Conservation (phyloP, 2,113 vertebrate genomes). For the Myotis lucifugus region DNA sequence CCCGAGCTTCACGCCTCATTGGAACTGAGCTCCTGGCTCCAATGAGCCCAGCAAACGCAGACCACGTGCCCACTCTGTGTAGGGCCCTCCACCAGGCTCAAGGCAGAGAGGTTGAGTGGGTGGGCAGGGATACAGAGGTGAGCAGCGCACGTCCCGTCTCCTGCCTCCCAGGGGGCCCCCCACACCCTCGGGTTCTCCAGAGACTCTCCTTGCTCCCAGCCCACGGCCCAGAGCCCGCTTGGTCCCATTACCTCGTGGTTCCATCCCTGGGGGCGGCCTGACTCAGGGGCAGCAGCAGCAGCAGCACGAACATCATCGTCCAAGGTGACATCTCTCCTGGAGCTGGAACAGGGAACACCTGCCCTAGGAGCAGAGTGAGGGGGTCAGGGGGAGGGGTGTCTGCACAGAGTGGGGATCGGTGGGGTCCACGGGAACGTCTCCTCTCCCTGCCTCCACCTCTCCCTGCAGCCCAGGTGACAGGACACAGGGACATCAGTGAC, state of each 20-base stretch:
- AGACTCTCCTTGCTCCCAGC: background rate
- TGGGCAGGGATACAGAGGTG: background rate
- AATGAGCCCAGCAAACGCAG: background rate
- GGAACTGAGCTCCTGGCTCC: background rate
- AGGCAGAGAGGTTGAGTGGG: background rate
- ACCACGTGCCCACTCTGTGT: background rate
- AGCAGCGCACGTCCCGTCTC: background rate
- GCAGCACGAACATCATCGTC: background rate
- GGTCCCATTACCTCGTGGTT: conserved; percentile 52
- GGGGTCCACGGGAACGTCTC: background rate
- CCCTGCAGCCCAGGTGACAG: background rate
- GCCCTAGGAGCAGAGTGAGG: background rate
- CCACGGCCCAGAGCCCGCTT: background rate
- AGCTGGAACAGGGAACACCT: background rate
- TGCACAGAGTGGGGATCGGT: background rate
- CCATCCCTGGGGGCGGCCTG: conserved; percentile 76
- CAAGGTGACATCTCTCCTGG: conserved; percentile 44
- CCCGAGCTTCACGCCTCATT: background rate
- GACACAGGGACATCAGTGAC: fast-evolving
- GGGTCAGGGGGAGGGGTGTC: background rate
- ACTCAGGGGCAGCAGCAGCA: conserved; percentile 32
- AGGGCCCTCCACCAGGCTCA: background rate
- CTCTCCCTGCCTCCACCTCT: background rate
- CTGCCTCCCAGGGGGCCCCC: background rate
- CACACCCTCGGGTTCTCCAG: background rate